Evolutionary conservation across 2,888 invertebrate species (phyloP), one percentile per base, ranked within the genome.

Genomic region (Calameuta idolon): DNA sequence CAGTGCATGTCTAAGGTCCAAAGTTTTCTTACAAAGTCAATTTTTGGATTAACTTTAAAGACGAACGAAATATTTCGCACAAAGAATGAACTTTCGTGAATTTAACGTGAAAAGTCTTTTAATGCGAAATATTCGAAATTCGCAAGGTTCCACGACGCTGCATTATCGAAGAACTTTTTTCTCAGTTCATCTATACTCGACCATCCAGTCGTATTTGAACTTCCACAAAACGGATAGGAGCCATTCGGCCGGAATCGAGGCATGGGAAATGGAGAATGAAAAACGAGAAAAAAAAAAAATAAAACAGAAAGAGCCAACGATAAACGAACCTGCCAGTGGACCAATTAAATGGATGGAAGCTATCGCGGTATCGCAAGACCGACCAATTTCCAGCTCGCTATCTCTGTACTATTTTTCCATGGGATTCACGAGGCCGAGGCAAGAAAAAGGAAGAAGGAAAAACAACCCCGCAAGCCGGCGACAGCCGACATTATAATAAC

Each of bases 401-500:
- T 84, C 84, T 83, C 73, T 55, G 74, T 55, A 55, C 82, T 79
- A 84, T 81, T 85, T 83, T 85, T 85, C 83, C 82, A 76, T 77
- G 77, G 81, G 76, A 81, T 81, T 79, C 81, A 71, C 30, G 73
- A 69, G 78, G 40, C 40, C 2, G 40, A 55, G 23, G 40, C 15
- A 23, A 23, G 40, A 23, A 23, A 55, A 76, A 83, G 75, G 11
- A 55, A 55, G 40, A 23, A 55, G 23, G 40, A 55, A 55, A 55
- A 55, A 55, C 40, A 55, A 23, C 23, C 40, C 40, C 40, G 40
- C 40, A 55, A 55, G 23, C 40, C 23, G 40, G 74, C 76, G 79
- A 80, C 79, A 84, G 85, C 83, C 85, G 81, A 78, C 81, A 81
- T 83, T 86, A 87, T 86, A 86, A 87, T 86, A 87, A 87, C 86